Evolutionary conservation across 2,797 vertebrate species (phyloP).

Genomic region (Linurgus olivaceus): DNA sequence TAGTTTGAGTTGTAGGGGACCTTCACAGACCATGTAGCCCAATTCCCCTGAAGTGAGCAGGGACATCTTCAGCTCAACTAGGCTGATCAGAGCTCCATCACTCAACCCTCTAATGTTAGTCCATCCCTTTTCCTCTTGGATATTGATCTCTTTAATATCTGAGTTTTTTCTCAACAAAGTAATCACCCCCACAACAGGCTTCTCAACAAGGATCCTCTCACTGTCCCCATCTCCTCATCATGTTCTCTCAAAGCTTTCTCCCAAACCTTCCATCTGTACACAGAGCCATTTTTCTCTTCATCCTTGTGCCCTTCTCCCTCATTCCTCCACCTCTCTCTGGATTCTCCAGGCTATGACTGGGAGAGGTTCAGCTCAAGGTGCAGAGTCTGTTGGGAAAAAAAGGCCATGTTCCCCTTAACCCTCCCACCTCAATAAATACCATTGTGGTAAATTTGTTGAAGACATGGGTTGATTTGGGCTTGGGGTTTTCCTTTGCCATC

Average conservation of each 20-base stretch:
- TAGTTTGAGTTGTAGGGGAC: not conserved
- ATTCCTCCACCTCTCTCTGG: not conserved
- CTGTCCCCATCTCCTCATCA: not conserved
- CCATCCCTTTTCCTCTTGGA: not conserved
- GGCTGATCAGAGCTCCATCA: not conserved
- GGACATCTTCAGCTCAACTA: not conserved
- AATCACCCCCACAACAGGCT: not conserved
- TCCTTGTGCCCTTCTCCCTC: not conserved
- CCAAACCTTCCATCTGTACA: not conserved
- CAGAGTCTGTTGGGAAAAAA: not conserved
- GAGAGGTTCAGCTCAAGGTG: not conserved
- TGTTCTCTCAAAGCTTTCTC: not conserved
- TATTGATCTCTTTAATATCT: not conserved
- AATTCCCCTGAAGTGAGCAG: not conserved
- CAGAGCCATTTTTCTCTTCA: not conserved
- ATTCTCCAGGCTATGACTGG: not conserved
- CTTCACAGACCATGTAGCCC: not conserved
- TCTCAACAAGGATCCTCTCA: not conserved
- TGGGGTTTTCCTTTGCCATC: not conserved
- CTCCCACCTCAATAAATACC: accelerated
- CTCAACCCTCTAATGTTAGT: not conserved
- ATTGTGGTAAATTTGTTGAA: not conserved
- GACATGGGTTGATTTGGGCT: not conserved
- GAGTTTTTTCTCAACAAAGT: not conserved
- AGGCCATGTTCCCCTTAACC: accelerated